phyloP scores from a whole-genome alignment of 2,888 invertebrate species.

The Dione juno region DNA sequence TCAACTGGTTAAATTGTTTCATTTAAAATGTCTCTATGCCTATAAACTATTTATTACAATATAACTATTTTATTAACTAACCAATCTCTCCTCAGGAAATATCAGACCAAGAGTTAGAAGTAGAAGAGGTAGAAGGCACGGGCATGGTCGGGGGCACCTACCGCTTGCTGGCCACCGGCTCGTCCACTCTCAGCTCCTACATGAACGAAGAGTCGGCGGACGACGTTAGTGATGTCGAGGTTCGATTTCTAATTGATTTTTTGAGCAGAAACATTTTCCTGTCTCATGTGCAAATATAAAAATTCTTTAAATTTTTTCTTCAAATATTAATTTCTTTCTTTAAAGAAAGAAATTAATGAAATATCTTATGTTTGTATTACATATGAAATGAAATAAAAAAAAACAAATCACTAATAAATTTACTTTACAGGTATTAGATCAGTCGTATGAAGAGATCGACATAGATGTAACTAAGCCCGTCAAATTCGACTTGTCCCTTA shows the following conservation, averaged over 20 bases:
- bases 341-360: too few relatives aligned
- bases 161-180: conserved; percentile 71
- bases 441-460: conserved; percentile 89
- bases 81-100: conserved; percentile 57
- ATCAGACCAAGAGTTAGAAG: conserved; percentile 75
- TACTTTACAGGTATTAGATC: conserved; percentile 85
- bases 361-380: too few relatives aligned
- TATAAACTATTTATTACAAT: too few relatives aligned
- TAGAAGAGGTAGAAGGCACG: conserved; percentile 74
- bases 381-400: too few relatives aligned
- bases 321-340: too few relatives aligned
- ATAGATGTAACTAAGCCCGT: conserved; percentile 85
- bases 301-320: too few relatives aligned
- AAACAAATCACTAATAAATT: not conserved
- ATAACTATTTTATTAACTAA: too few relatives aligned
- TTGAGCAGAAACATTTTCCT: too few relatives aligned
- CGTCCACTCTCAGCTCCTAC: conserved; percentile 64
- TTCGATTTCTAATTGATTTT: conserved; percentile 49
- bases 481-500: conserved; percentile 83
- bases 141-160: conserved; percentile 76
- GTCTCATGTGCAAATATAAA: too few relatives aligned
- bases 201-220: conserved; percentile 67
- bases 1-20: too few relatives aligned
- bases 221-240: conserved; percentile 78
- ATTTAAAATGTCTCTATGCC: too few relatives aligned